These are phyloP conservation scores for Endomychus coccineus DNA, from an alignment of 2,888 invertebrate genomes.

Conservation along the genomic window DNA sequence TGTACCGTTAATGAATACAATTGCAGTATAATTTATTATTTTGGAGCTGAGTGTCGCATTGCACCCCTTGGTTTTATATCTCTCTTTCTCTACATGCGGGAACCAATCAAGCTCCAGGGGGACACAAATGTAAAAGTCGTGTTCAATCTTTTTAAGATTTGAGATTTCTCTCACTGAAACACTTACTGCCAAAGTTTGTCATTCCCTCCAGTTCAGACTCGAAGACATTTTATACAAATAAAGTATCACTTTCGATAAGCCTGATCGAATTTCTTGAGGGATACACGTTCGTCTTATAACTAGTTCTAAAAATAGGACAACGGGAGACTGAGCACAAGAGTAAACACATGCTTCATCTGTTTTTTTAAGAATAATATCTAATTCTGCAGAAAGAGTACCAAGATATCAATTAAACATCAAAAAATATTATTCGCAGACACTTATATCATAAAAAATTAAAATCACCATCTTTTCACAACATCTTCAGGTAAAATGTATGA, in stretches of 20 bases:
- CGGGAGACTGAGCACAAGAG: too few species aligned
- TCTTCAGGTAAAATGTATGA: too few species aligned
- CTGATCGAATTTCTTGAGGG: too few species aligned
- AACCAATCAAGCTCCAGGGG: slow-evolving; percentile 36
- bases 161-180: slow-evolving; percentile 33
- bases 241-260: slow-evolving; percentile 15
- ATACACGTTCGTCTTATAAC: too few species aligned
- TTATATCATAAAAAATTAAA: too few species aligned
- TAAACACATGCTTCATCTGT: too few species aligned
- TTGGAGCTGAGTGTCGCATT: slow-evolving; percentile 28
- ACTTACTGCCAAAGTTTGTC: slow-evolving; percentile 16
- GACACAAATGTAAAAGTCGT: slow-evolving; percentile 46
- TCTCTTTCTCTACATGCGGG: slow-evolving; percentile 23
- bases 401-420: too few species aligned
- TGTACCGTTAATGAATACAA: slow-evolving; percentile 29
- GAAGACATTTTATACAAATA: slow-evolving; percentile 8
- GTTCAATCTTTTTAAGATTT: slow-evolving; percentile 44
- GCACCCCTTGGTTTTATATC: slow-evolving; percentile 28
- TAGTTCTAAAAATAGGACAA: too few species aligned
- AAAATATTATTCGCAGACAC: too few species aligned
- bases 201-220: slow-evolving; percentile 13
- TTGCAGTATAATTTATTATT: slow-evolving; percentile 36
- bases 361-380: too few species aligned
- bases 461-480: too few species aligned
- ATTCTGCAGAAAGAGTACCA: too few species aligned